Evolutionary conservation across 2,888 invertebrate genomes (phyloP).

Genomic region (Polydrusus pterygomalis): DNA sequence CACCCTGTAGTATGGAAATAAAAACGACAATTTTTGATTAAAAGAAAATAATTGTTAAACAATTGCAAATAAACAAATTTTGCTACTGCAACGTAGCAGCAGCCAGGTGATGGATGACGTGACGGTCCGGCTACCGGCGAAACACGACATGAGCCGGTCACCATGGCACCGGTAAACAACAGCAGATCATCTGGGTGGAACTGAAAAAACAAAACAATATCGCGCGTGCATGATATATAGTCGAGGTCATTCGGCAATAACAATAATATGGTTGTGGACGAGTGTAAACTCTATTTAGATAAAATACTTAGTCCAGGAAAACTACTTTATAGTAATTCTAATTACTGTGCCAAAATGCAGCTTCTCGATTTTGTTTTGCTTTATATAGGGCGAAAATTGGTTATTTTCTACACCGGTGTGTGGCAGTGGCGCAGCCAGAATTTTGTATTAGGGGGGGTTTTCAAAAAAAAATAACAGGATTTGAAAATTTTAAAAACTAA

Average conservation of each 20-base stretch:
- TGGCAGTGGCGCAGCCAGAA: no score
- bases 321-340: background rate
- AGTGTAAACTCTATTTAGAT: slow-evolving; percentile 14
- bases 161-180: slow-evolving; percentile 19
- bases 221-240: slow-evolving; percentile 35
- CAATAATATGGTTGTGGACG: background rate
- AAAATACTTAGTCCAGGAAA: slow-evolving; percentile 4
- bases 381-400: no score
- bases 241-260: slow-evolving; percentile 25
- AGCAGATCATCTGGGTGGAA: slow-evolving; percentile 23
- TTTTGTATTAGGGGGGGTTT: no score
- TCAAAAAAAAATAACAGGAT: no score
- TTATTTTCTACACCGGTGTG: no score
- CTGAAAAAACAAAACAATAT: slow-evolving; percentile 28
- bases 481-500: no score
- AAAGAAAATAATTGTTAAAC: no score
- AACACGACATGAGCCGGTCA: background rate
- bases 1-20: no score
- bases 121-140: background rate
- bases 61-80: background rate
- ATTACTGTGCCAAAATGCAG: no score
- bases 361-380: no score
- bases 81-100: background rate
- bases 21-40: no score
- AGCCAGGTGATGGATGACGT: background rate